Conservation (phyloP, 2,113 vertebrate species). For the Laterallus jamaicensis region DNA sequence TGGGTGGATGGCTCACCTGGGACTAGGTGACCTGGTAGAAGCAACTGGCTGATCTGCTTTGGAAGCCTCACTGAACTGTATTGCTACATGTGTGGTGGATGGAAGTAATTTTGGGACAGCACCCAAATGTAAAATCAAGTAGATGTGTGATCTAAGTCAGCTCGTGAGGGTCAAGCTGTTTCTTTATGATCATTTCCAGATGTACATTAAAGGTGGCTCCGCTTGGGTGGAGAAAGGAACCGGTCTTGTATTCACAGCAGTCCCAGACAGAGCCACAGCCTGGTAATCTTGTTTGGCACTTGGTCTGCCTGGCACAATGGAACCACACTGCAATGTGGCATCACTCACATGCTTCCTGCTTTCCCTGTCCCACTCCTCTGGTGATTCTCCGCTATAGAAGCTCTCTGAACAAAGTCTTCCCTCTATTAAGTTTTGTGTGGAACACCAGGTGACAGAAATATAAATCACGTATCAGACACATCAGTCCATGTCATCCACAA, state of each 20-base stretch:
- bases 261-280: background rate
- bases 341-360: background rate
- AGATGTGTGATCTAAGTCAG: constrained; percentile 8
- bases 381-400: background rate
- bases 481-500: background rate
- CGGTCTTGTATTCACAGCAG: background rate
- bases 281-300: background rate
- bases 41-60: background rate
- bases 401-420: background rate
- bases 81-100: background rate
- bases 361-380: background rate
- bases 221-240: background rate
- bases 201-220: background rate
- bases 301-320: background rate
- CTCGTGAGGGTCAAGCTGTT: background rate
- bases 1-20: background rate
- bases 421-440: background rate
- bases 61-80: background rate
- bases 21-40: background rate
- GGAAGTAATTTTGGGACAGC: background rate
- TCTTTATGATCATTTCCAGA: constrained; percentile 11
- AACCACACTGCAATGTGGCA: background rate
- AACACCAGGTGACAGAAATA: background rate
- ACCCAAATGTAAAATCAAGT: constrained; percentile 19
- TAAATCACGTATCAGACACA: background rate